Percentiles rank a stretch among this genome's conserved stretches.
Evolutionary conservation across 1,140 invertebrate species (phyloP).

Genomic region (Schlechtendalia chinensis): DNA sequence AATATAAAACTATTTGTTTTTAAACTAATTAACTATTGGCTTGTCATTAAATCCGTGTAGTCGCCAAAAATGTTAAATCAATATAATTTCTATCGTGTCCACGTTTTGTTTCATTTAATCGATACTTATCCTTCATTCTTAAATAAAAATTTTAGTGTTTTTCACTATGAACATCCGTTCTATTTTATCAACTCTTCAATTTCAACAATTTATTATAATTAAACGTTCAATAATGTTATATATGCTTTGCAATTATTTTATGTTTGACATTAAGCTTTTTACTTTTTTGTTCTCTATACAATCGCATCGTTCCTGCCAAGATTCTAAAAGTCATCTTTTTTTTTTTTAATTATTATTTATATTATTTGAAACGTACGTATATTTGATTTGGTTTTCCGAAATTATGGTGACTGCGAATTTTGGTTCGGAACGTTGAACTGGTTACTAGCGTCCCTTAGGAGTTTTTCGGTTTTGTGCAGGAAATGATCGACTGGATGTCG

Average conservation of each 20-base stretch:
- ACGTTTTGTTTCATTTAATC: too few relatives aligned
- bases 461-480: constrained; percentile 93
- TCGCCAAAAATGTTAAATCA: too few relatives aligned
- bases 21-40: too few relatives aligned
- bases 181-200: too few relatives aligned
- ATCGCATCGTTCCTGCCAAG: constrained; percentile 33
- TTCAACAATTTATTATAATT: too few relatives aligned
- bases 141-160: too few relatives aligned
- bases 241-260: constrained; percentile 32
- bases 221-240: too few relatives aligned
- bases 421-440: constrained; percentile 25
- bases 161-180: too few relatives aligned
- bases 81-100: too few relatives aligned
- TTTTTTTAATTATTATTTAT: not conserved
- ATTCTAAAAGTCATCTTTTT: constrained; percentile 29
- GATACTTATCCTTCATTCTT: too few relatives aligned
- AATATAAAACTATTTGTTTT: too few relatives aligned
- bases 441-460: constrained; percentile 67
- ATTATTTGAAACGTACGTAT: constrained; percentile 22
- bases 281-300: not conserved
- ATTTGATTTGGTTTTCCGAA: not conserved
- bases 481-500: constrained; percentile 97
- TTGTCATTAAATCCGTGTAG: too few relatives aligned
- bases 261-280: constrained; percentile 38
- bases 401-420: constrained; percentile 36